Evolutionary conservation across 2,888 invertebrate genomes (phyloP), one percentile per base, ranked within the genome.

Genomic region (Harmothoe impar): DNA sequence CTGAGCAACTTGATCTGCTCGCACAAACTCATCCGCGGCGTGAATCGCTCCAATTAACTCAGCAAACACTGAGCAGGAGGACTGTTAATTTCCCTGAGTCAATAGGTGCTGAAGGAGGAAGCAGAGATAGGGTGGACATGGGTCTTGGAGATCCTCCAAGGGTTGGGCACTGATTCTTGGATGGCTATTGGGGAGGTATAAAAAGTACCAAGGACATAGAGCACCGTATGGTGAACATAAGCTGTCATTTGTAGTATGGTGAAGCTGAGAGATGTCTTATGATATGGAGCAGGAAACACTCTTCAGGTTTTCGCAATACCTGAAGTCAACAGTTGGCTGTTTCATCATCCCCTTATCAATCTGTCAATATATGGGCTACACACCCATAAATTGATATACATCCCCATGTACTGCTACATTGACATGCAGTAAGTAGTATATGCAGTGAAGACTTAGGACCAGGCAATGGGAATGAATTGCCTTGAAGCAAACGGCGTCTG

Each of bases 31-130:
- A 72, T 72, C 72, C 29, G 72, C 29, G 29, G 29, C 25, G 72
- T 72, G 72, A 72, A 29, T 29, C 31, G 72, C 72, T 72, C 72
- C 72, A 72, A 72, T 72, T 72, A 72, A 29, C 72, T 72, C 72
- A 29, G 25, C 72, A 72, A 72, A 72, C 29, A 72, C 29, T 25
- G 29, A 29, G 29, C 72, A 7, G 72, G 29, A 15, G 72, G 29
- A 72, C n/a, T 72, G 3, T 72, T 72, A 72, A 72, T 72, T 72
- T 72, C 72, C 72, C 29, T 29, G 25, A 25, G 72, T 72, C 72
- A 72, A 72, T 25, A 72, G 29, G 15, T 15, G 72, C 29, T 7
- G 72, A 15, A 7, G 68, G 72, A 15, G 15, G 72, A 25, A 29
- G 72, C 3, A 29, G 72, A 3, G 31, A 3, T 12, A 7, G 3